Evolutionary conservation across 2,888 invertebrate genomes (phyloP).

Genomic region (Arge pagana): DNA sequence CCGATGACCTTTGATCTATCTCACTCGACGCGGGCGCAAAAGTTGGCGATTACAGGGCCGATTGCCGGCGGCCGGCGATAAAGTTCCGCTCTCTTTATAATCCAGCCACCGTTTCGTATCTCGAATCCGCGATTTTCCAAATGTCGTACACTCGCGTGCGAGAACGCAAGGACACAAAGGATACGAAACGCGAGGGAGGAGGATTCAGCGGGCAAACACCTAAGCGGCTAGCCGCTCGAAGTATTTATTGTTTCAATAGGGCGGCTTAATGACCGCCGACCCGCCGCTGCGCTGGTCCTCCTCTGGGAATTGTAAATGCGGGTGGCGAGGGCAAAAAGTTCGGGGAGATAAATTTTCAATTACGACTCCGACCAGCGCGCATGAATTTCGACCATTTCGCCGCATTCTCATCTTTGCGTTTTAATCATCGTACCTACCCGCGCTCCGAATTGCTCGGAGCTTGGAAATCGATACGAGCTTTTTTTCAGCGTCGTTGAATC

Average conservation of each 20-base stretch:
- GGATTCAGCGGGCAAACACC: not conserved
- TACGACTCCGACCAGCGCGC: conserved; percentile 10
- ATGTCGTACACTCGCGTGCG: too few species aligned
- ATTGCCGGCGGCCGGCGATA: not conserved
- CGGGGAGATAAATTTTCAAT: conserved; percentile 21
- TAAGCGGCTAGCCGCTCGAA: conserved; percentile 7
- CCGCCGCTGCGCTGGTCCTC: conserved; percentile 24
- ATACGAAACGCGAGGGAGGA: too few species aligned
- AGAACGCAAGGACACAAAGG: too few species aligned
- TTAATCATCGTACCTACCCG: too few species aligned
- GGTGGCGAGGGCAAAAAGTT: conserved; percentile 21
- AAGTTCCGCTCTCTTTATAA: conserved; percentile 1
- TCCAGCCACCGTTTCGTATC: conserved; percentile 4
- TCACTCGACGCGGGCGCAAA: not conserved
- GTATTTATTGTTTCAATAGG: conserved; percentile 44
- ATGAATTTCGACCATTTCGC: too few species aligned
- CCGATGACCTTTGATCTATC: conserved; percentile 10
- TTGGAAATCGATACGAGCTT: too few species aligned
- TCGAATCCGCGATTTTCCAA: too few species aligned
- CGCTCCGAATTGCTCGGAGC: too few species aligned
- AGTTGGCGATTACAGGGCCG: not conserved
- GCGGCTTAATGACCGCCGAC: conserved; percentile 33
- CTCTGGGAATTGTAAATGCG: conserved; percentile 19
- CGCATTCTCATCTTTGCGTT: too few species aligned
- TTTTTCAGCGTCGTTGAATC: too few species aligned